A percentile compares a stretch with the other conserved stretches of the same genome.
phyloP scores from a whole-genome alignment of 2,888 invertebrate genomes.

The Geophilus truncorum region DNA sequence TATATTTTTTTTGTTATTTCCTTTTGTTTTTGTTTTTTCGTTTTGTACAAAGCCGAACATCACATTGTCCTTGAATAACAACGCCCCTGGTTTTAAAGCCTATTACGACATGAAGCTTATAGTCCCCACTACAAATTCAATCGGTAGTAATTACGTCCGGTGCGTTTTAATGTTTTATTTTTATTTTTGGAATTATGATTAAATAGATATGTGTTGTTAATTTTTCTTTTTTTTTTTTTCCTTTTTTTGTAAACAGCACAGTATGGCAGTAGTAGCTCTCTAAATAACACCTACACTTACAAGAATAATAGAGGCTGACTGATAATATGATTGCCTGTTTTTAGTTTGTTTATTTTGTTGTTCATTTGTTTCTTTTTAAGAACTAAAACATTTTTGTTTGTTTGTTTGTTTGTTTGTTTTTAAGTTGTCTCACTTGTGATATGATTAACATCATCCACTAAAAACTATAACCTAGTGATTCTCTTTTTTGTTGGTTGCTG shows the following conservation, averaged over 20 bases:
- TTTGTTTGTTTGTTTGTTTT: too few species aligned
- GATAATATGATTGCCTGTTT: conserved; percentile 16
- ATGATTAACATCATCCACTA: conserved; percentile 23
- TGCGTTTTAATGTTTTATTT: not conserved
- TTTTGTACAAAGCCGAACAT: not conserved
- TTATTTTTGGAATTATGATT: not conserved
- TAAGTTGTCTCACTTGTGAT: conserved; percentile 6
- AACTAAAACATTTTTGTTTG: not conserved
- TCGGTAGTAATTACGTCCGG: not conserved
- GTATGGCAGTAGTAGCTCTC: conserved; percentile 27
- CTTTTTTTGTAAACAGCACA: conserved; percentile 8
- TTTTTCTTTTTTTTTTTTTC: too few species aligned
- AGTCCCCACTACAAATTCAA: not conserved
- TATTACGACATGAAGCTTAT: not conserved
- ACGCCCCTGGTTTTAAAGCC: not conserved
- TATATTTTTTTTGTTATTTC: not conserved
- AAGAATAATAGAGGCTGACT: conserved; percentile 20
- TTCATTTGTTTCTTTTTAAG: not conserved
- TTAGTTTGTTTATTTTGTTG: not conserved
- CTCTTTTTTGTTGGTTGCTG: not conserved
- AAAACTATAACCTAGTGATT: not conserved
- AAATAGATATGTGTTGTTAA: conserved; percentile 6
- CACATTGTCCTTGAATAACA: not conserved
- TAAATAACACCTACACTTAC: conserved; percentile 22
- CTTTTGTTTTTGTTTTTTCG: not conserved